A percentile compares a stretch with the other conserved stretches of the same genome.
Conservation (phyloP, 2,113 vertebrate species). For the Pagrus major region DNA sequence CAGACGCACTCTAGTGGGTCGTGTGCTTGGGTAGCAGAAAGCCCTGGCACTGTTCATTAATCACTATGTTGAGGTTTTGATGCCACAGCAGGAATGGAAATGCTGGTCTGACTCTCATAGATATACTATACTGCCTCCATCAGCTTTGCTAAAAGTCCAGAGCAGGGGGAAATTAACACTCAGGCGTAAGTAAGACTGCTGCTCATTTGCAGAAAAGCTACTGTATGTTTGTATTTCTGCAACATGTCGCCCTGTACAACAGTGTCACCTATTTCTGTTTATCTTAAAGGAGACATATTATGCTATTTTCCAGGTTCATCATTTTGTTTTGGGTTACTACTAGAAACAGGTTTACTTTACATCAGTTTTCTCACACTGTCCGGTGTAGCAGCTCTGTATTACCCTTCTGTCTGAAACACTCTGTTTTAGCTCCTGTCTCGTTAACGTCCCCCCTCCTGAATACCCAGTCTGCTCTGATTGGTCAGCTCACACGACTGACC, state of each 20-base stretch:
- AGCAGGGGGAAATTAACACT: conserved; percentile 46
- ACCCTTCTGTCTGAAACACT: too few species aligned
- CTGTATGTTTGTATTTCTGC: not conserved
- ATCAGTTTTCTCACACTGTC: too few species aligned
- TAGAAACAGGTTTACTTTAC: too few species aligned
- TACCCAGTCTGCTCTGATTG: too few species aligned
- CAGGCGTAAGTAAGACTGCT: conserved; percentile 1
- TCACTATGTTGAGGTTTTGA: conserved; percentile 77
- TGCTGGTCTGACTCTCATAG: conserved; percentile 68
- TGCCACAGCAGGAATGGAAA: conserved; percentile 78
- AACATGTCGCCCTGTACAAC: not conserved
- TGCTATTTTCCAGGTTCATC: too few species aligned
- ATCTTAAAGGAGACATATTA: too few species aligned
- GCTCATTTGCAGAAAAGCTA: conserved; percentile 20
- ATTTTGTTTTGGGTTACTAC: too few species aligned
- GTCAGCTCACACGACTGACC: too few species aligned
- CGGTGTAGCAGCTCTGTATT: too few species aligned
- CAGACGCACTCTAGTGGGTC: conserved; percentile 50
- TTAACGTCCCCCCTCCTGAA: too few species aligned
- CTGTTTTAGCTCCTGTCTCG: too few species aligned
- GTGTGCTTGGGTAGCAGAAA: conserved; percentile 77
- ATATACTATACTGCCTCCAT: conserved; percentile 77
- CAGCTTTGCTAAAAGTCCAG: conserved; percentile 59
- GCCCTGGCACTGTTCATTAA: conserved; percentile 74
- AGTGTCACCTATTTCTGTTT: not conserved